Conservation (phyloP, 2,888 invertebrate genomes). For the Sphinx pinastri region DNA sequence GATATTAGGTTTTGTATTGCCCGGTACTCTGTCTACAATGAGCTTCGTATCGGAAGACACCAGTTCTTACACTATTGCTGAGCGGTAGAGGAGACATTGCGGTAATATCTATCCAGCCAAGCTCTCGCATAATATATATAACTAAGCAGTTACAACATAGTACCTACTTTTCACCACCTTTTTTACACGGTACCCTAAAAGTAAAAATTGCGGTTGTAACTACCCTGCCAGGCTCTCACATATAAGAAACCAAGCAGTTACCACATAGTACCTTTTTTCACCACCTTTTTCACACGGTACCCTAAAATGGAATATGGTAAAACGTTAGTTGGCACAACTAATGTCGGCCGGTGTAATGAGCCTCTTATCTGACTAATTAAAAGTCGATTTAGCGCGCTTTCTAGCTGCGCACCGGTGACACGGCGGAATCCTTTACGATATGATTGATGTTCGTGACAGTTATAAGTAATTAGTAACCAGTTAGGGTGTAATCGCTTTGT, state of each 20-base stretch:
- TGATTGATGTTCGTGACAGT: constrained; percentile 67
- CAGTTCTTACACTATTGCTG: too few species aligned
- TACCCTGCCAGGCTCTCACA: too few species aligned
- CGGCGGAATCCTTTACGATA: constrained; percentile 56
- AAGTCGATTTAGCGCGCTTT: constrained; percentile 80
- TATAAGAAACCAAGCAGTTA: background rate
- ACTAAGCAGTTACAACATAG: too few species aligned
- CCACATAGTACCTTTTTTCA: background rate
- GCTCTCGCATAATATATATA: background rate
- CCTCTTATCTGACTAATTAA: constrained; percentile 82
- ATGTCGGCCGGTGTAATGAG: constrained; percentile 75
- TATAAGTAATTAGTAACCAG: constrained; percentile 32
- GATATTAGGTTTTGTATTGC: too few species aligned
- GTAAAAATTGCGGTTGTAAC: too few species aligned
- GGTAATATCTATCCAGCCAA: too few species aligned
- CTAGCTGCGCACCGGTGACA: constrained; percentile 57
- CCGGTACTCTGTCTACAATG: too few species aligned
- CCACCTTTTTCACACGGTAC: constrained; percentile 41
- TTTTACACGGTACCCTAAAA: too few species aligned
- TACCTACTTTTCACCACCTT: background rate
- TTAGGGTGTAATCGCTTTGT: constrained; percentile 28
- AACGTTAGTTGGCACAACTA: constrained; percentile 73
- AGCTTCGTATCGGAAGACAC: too few species aligned
- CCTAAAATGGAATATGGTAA: constrained; percentile 59
- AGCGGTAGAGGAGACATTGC: too few species aligned